Conservation (phyloP, 2,113 vertebrate genomes). For the Paradoxurus hermaphroditus region DNA sequence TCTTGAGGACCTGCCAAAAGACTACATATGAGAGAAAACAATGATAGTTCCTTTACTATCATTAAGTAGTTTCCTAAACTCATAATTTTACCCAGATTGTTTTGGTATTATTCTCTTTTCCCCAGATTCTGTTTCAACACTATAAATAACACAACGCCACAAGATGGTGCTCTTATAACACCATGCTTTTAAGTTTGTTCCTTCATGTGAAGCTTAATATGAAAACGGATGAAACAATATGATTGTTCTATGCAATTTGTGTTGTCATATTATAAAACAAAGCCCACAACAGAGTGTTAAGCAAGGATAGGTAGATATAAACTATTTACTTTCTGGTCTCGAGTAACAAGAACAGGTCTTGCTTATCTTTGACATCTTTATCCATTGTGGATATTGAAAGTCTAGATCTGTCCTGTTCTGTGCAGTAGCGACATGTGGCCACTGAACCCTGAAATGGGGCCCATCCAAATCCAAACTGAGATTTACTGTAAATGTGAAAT, state of each 20-base stretch:
- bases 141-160: conserved; percentile 57
- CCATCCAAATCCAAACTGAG: background rate
- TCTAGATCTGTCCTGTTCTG: background rate
- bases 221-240: background rate
- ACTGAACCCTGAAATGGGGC: background rate
- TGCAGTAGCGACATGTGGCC: background rate
- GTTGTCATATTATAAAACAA: background rate
- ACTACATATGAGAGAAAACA: background rate
- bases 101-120: background rate
- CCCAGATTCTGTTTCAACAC: background rate
- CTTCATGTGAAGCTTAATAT: background rate
- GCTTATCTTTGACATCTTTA: background rate
- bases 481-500: background rate
- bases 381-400: background rate
- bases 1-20: background rate
- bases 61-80: background rate
- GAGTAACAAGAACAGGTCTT: background rate
- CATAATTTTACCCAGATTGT: background rate
- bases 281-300: background rate
- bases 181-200: background rate
- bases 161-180: conserved; percentile 80
- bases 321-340: background rate
- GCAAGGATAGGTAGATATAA: background rate
- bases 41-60: background rate
- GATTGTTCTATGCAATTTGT: background rate